Evolutionary conservation across 2,113 vertebrate genomes (phyloP).

Genomic region (Cettia cetti): DNA sequence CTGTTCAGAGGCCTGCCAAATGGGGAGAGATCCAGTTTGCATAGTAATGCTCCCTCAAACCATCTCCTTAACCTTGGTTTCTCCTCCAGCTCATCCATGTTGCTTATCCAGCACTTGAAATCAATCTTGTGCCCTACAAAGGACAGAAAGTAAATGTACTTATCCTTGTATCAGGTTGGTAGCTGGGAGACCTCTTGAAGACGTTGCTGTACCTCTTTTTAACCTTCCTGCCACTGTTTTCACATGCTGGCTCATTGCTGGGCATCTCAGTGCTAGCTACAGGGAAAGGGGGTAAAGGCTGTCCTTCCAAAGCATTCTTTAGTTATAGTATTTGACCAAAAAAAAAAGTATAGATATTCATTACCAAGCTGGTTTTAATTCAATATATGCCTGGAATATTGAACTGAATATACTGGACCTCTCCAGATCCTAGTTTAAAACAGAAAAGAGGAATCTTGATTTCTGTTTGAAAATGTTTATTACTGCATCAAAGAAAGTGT

Average conservation of each 20-base stretch:
- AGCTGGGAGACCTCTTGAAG: neutral
- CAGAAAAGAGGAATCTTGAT: neutral
- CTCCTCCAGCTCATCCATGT: neutral
- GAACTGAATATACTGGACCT: neutral
- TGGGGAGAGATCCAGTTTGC: neutral
- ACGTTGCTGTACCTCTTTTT: neutral
- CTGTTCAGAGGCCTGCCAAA: neutral
- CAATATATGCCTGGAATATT: neutral
- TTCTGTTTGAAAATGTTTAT: conserved; percentile 24
- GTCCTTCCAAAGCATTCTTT: neutral
- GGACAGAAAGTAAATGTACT: neutral
- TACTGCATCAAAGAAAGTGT: neutral
- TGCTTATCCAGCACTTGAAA: neutral
- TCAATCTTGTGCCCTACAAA: neutral
- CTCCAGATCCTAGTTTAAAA: neutral
- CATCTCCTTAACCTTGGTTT: neutral
- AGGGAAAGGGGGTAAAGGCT: neutral
- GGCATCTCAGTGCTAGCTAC: neutral
- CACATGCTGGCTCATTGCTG: neutral
- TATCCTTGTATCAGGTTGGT: neutral
- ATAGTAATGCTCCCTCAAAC: neutral
- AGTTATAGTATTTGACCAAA: neutral
- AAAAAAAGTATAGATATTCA: neutral
- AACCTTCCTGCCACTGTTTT: neutral
- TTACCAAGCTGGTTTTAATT: neutral